Percentiles rank a stretch among this genome's conserved stretches.
These are phyloP conservation scores for Uropetala carovei DNA, from an alignment of 2,888 invertebrate genomes.

Conservation along the genomic window DNA sequence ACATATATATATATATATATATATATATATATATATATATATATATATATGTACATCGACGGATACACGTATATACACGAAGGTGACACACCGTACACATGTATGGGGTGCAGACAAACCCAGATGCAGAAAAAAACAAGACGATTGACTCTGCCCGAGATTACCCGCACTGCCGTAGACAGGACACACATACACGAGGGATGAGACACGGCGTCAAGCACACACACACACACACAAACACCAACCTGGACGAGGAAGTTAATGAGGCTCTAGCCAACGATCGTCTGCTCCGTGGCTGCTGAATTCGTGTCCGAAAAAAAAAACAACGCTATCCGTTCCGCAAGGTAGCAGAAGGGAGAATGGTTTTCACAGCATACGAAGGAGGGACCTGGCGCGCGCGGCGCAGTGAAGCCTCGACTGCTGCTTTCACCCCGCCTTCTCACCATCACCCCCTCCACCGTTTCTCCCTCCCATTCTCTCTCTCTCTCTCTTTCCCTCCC, in stretches of 20 bases:
- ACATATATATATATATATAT: no score
- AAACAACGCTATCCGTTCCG: not conserved
- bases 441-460: not conserved
- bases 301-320: conserved; percentile 9
- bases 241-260: conserved; percentile 5
- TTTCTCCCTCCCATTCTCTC: not conserved
- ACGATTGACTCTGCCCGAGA: not conserved
- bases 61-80: no score
- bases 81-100: no score
- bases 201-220: not conserved
- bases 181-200: not conserved
- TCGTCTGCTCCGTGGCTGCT: not conserved
- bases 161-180: conserved; percentile 9
- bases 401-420: conserved; percentile 15
- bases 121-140: not conserved
- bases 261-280: not conserved
- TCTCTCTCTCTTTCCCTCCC: not conserved
- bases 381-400: not conserved
- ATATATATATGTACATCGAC: no score
- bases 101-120: no score
- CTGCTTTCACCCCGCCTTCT: not conserved
- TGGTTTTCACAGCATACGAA: not conserved
- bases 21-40: no score
- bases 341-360: not conserved
- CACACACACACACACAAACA: not conserved